These are phyloP conservation scores for Periplaneta americana DNA, from an alignment of 1,140 invertebrate species.

Conservation along the genomic window DNA sequence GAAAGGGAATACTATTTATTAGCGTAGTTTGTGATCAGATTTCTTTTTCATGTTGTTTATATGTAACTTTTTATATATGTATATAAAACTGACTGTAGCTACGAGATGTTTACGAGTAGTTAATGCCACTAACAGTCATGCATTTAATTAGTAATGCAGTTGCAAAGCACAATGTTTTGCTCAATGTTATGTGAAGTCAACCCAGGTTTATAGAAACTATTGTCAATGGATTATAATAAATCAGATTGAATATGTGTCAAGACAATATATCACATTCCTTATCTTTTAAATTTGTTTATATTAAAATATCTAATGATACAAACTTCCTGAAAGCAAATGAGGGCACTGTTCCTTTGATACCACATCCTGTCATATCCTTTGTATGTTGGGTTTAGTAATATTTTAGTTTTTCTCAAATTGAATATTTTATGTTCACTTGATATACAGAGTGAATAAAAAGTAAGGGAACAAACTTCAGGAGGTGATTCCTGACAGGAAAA, in stretches of 20 bases:
- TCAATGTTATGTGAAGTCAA: background rate
- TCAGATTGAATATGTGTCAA: too few relatives aligned
- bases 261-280: background rate
- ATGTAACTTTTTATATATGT: background rate
- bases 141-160: background rate
- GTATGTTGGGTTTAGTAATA: too few relatives aligned
- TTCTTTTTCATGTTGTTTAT: background rate
- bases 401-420: too few relatives aligned
- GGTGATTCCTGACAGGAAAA: too few relatives aligned
- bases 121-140: background rate
- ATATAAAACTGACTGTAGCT: background rate
- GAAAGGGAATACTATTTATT: background rate
- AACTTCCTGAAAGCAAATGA: too few relatives aligned
- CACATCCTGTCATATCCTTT: too few relatives aligned
- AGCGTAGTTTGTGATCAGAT: background rate
- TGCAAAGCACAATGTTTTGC: background rate
- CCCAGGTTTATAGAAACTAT: background rate
- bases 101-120: background rate
- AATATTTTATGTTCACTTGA: too few relatives aligned
- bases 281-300: too few relatives aligned
- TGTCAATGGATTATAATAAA: background rate
- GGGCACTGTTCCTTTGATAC: too few relatives aligned
- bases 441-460: too few relatives aligned
- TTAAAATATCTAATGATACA: too few relatives aligned
- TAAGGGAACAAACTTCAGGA: too few relatives aligned